Conservation (phyloP, 2,113 vertebrate genomes). For the Pomatorhinus ruficollis region DNA sequence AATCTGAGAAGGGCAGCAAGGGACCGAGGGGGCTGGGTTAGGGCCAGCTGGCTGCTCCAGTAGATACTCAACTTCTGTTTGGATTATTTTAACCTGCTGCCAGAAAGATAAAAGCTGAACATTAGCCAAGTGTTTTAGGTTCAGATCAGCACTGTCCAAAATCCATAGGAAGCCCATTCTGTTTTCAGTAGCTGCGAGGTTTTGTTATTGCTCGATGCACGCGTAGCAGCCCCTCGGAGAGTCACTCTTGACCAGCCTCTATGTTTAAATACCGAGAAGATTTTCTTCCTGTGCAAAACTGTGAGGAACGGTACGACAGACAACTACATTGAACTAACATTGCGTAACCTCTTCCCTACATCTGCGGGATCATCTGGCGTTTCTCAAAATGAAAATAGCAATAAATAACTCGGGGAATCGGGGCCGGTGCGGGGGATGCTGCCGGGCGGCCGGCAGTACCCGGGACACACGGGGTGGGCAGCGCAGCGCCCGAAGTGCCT, state of each 20-base stretch:
- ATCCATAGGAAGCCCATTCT: background rate
- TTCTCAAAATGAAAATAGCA: background rate
- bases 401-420: background rate
- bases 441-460: background rate
- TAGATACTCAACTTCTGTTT: background rate
- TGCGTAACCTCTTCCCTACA: background rate
- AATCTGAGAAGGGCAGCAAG: slow-evolving; percentile 16
- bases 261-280: background rate
- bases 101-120: slow-evolving; percentile 16
- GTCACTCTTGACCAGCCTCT: background rate
- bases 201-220: background rate
- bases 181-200: background rate
- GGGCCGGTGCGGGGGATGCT: background rate
- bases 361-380: background rate
- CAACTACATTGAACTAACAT: background rate
- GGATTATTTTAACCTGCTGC: slow-evolving; percentile 37
- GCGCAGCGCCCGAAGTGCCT: background rate
- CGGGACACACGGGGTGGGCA: background rate
- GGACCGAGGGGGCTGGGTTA: background rate
- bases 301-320: background rate
- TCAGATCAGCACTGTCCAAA: background rate
- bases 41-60: background rate
- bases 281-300: background rate
- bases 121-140: background rate
- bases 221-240: background rate